Evolutionary conservation across 2,797 vertebrate species (phyloP).

Genomic region (Neoniphon sammara): DNA sequence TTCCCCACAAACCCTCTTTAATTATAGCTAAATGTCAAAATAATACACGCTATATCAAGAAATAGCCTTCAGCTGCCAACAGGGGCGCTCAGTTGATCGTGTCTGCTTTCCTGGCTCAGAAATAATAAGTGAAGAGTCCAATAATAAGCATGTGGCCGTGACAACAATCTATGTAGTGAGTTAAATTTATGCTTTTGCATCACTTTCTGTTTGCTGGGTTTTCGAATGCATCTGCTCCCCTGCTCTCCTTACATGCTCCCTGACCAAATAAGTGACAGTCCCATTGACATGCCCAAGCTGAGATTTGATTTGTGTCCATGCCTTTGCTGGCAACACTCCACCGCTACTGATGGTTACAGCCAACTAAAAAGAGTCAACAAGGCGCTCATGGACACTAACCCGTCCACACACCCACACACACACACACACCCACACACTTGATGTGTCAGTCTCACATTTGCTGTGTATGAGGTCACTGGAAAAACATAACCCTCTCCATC

Average conservation of each 20-base stretch:
- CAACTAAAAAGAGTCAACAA: slow-evolving; percentile 13
- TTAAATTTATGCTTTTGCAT: not conserved
- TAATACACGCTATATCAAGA: not conserved
- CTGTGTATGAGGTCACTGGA: not conserved
- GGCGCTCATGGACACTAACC: not conserved
- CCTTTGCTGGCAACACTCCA: slow-evolving; percentile 20
- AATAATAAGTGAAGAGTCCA: not conserved
- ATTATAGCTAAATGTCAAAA: not conserved
- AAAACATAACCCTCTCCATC: not conserved
- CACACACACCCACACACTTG: not conserved
- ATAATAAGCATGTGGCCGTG: not conserved
- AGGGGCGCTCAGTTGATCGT: not conserved
- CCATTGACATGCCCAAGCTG: slow-evolving; percentile 21
- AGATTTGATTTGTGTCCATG: slow-evolving; percentile 35
- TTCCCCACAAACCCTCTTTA: not conserved
- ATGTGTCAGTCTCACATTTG: not conserved
- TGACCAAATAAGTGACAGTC: slow-evolving; percentile 18
- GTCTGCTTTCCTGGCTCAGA: no score
- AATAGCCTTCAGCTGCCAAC: not conserved
- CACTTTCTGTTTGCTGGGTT: not conserved
- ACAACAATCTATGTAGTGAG: not conserved
- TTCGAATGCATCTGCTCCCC: not conserved
- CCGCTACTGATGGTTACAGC: slow-evolving; percentile 29
- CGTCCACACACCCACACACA: not conserved
- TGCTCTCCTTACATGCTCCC: no score